These are phyloP conservation scores for Calephelis nemesis DNA, from an alignment of 1,140 invertebrate genomes.

Conservation along the genomic window DNA sequence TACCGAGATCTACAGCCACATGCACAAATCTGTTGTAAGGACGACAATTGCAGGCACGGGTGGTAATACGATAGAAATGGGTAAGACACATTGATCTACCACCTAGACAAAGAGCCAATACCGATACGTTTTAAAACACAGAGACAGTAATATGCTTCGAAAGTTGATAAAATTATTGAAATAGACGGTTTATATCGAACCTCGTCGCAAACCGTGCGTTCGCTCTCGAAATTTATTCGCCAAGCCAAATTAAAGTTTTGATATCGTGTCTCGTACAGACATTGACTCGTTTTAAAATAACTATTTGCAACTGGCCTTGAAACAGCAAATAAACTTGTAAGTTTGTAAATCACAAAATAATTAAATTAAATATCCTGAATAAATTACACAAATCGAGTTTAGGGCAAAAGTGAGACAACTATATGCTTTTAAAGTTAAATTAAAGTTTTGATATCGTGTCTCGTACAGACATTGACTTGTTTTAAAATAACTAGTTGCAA, in stretches of 20 bases:
- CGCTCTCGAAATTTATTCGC: not conserved
- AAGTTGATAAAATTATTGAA: slow-evolving; percentile 1
- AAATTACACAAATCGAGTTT: not conserved
- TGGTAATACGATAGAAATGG: no score
- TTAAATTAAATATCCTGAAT: not conserved
- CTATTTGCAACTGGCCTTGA: no score
- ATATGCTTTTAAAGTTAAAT: slow-evolving; percentile 8
- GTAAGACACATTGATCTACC: no score
- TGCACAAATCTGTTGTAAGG: no score
- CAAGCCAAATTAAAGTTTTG: slow-evolving; percentile 24
- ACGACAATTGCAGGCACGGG: no score
- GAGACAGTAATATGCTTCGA: not conserved
- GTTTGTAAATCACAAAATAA: no score
- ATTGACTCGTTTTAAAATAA: not conserved
- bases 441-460: slow-evolving; percentile 21
- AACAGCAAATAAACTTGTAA: no score
- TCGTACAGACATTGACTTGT: slow-evolving; percentile 2
- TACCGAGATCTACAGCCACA: no score
- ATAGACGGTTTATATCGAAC: slow-evolving; percentile 2
- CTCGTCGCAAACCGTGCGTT: not conserved
- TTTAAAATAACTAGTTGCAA: no score
- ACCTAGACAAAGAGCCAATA: no score
- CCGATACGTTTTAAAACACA: no score
- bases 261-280: slow-evolving; percentile 17
- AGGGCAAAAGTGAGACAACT: no score